Evolutionary conservation across 2,888 invertebrate species (phyloP).

Genomic region (Margaritifera margaritifera): DNA sequence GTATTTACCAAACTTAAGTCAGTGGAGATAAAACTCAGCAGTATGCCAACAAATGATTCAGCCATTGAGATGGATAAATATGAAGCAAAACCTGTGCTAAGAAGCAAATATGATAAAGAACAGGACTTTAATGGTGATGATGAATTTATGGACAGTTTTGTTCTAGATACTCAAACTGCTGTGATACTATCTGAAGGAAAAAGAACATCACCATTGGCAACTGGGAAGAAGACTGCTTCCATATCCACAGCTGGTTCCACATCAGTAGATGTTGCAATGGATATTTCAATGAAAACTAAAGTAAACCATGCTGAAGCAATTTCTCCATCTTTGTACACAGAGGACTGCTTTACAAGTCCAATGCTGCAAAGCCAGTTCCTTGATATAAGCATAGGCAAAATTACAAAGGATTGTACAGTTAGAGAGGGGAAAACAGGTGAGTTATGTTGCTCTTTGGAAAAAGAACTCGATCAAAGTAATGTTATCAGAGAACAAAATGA

Average conservation of each 20-base stretch:
- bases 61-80: too few relatives aligned
- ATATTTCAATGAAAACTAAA: neutral
- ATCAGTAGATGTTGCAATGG: neutral
- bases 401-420: neutral
- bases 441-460: neutral
- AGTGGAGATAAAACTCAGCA: too few relatives aligned
- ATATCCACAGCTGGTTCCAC: too few relatives aligned
- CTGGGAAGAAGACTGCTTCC: neutral
- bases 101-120: neutral
- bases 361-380: too few relatives aligned
- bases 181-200: neutral
- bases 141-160: constrained; percentile 58
- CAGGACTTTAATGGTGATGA: constrained; percentile 4
- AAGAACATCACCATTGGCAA: constrained; percentile 5
- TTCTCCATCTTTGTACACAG: too few relatives aligned
- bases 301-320: neutral
- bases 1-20: too few relatives aligned
- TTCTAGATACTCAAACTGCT: constrained; percentile 58
- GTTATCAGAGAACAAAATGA: constrained; percentile 11
- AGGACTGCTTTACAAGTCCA: too few relatives aligned
- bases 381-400: too few relatives aligned
- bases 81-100: too few relatives aligned
- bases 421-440: neutral
- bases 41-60: too few relatives aligned
- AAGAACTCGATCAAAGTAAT: neutral